phyloP scores from a whole-genome alignment of 1,140 invertebrate genomes.

The Mesaphorura yosii region DNA sequence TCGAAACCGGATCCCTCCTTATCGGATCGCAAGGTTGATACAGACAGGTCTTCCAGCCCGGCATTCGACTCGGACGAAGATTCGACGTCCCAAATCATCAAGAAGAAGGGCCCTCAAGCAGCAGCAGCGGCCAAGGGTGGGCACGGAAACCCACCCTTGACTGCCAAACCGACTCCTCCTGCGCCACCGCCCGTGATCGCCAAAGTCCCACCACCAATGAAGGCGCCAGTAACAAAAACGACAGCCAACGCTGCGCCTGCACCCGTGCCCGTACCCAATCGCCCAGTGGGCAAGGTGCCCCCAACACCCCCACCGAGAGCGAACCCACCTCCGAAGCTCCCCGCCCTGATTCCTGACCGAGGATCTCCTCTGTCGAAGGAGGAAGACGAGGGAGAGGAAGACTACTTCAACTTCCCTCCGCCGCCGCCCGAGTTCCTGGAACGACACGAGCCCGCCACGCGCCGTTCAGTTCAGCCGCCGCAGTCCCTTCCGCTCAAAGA shows the following conservation, averaged over 20 bases:
- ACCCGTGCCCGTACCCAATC: slow-evolving; percentile 8
- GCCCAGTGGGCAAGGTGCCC: slow-evolving; percentile 8
- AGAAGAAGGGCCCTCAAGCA: slow-evolving; percentile 44
- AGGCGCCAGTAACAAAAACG: slow-evolving; percentile 5
- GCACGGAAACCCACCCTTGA: slow-evolving; percentile 40
- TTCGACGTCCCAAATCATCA: slow-evolving; percentile 47
- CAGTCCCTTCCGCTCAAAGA: slow-evolving; percentile 27
- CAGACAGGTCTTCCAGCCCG: slow-evolving; percentile 84
- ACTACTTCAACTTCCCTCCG: slow-evolving; percentile 23
- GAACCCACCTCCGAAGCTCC: slow-evolving; percentile 55
- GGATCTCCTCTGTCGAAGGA: not conserved
- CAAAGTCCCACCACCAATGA: slow-evolving; percentile 7
- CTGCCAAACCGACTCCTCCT: slow-evolving; percentile 42
- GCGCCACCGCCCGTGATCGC: slow-evolving; percentile 14
- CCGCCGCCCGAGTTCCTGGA: slow-evolving; percentile 18
- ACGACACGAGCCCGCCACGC: not conserved
- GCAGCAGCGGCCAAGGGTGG: slow-evolving; percentile 45
- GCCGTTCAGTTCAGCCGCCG: slow-evolving; percentile 9
- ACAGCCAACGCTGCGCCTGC: slow-evolving; percentile 10
- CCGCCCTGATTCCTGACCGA: slow-evolving; percentile 43
- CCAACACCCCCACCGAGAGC: slow-evolving; percentile 30
- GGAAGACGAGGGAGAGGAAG: not conserved
- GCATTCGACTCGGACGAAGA: slow-evolving; percentile 90
- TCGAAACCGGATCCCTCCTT: too few relatives aligned
- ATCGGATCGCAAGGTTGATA: slow-evolving; percentile 40